Conservation (phyloP, 2,888 invertebrate genomes). For the Xestoiulus laeticollis region DNA sequence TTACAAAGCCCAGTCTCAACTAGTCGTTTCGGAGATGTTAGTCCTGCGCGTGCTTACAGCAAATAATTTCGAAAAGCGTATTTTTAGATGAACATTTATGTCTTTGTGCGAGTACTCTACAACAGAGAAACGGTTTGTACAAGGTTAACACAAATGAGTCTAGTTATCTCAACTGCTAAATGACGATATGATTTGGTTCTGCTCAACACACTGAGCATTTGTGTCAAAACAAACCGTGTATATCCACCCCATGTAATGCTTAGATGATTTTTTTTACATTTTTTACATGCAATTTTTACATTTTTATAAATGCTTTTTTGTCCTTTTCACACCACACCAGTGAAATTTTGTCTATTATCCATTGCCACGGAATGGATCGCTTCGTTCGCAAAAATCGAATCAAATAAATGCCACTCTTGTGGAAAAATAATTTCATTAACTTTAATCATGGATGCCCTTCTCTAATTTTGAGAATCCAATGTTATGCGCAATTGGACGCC, state of each 20-base stretch:
- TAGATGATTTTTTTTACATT: slow-evolving; percentile 49
- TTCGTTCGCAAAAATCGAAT: not conserved
- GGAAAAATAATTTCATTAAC: not conserved
- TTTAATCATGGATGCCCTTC: not conserved
- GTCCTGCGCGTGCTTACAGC: not conserved
- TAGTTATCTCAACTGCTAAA: slow-evolving; percentile 6
- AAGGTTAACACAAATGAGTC: slow-evolving; percentile 12
- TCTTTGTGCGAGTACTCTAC: slow-evolving; percentile 11
- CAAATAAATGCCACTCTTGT: not conserved
- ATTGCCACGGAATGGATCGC: not conserved
- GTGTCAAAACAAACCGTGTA: not conserved
- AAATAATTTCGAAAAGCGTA: not conserved
- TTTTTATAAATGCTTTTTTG: slow-evolving; percentile 36
- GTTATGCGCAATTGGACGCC: not conserved
- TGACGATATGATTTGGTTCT: slow-evolving; percentile 26
- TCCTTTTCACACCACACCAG: slow-evolving; percentile 35
- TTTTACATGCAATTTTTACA: slow-evolving; percentile 46
- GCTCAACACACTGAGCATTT: not conserved
- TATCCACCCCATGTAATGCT: slow-evolving; percentile 1
- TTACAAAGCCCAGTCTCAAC: not conserved
- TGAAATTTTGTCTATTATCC: not conserved
- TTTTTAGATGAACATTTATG: slow-evolving; percentile 19
- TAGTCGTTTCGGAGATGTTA: not conserved
- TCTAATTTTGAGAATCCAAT: not conserved
- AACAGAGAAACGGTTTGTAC: slow-evolving; percentile 20